Base-by-base conservation (phyloP, 2,797 vertebrate species). In the Odontamblyopus lacepedii region DNA sequence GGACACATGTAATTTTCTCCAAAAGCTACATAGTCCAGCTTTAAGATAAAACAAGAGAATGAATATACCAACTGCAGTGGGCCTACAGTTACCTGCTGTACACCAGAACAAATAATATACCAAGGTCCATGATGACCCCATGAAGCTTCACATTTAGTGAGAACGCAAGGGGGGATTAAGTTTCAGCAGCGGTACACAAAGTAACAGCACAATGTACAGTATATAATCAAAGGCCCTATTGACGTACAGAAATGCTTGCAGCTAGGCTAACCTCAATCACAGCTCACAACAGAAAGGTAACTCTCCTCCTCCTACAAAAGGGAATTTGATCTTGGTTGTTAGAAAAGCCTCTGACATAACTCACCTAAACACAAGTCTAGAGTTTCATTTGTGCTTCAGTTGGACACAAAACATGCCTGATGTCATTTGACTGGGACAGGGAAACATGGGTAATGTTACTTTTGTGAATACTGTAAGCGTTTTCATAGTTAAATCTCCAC, bases 191-290 rank as follows among this genome's bases (percentile, higher is more conserved):
- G 4, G 44, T 26, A 51, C 64, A 51, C 44, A 41, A 63, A 48
- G 44, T 48, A 48, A 13, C 44, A 63, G 41, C 1, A 65, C 41
- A 65, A 27, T 29, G 23, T 7, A 38, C 30, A 29, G 23, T 7
- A 38, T 51, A 29, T 53, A 67, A 53, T 51, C 29, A 67, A 63
- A 29, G 27, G 29, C 29, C 18, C 27, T n/a, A 35, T 65, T 48
- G 62, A 64, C 63, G 27, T 27, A 32, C 32, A n/a, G 61, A 15
- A 50, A 66, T 66, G 64, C 64, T 66, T 6, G 48, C 44, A 66
- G 44, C 64, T 2, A 30, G 23, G 16, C 48, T 29, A 66, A 51
- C 27, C 44, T 66, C 64, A 29, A n/a, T 66, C 63, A 41, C 61
- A 38, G 19, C 62, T 41, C 62, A 44, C 63, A 48, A 44, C 63